Conservation (phyloP, 2,888 invertebrate genomes). For the Allolobophora icterica region DNA sequence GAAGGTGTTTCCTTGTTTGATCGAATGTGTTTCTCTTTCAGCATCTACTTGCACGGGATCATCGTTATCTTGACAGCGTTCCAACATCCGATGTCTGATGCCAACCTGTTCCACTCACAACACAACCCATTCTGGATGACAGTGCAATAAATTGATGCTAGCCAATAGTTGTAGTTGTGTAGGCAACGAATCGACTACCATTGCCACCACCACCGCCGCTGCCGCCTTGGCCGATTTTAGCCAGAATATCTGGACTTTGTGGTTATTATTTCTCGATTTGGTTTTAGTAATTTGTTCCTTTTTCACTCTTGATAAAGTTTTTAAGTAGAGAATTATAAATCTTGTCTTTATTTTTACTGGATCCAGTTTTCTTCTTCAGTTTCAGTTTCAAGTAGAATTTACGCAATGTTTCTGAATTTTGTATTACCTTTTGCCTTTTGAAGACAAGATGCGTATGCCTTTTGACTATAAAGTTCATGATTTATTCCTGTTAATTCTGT, state of each 20-base stretch:
- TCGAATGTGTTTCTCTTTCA: conserved; percentile 44
- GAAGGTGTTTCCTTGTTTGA: not conserved
- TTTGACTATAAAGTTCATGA: not conserved
- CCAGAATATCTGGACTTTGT: not conserved
- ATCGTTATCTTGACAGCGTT: conserved; percentile 56
- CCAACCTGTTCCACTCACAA: not conserved
- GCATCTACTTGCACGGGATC: conserved; percentile 58
- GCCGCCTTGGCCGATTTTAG: not conserved
- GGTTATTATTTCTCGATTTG: not conserved
- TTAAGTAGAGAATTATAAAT: not conserved
- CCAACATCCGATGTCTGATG: conserved; percentile 61
- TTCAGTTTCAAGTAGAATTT: not conserved
- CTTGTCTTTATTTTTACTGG: not conserved
- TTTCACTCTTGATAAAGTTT: conserved; percentile 10
- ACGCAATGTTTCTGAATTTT: not conserved
- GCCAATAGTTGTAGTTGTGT: not conserved
- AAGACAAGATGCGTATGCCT: not conserved
- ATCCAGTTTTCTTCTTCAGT: not conserved
- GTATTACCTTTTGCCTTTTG: not conserved
- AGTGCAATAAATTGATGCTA: conserved; percentile 22
- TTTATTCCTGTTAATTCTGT: not conserved
- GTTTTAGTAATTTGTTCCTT: not conserved
- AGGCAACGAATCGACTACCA: not conserved
- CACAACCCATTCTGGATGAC: conserved; percentile 13
- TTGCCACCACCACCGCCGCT: not conserved